Percentiles rank a stretch among this genome's conserved stretches.
Evolutionary conservation across 2,888 invertebrate species (phyloP).

Genomic region (Subacronicta megacephala): DNA sequence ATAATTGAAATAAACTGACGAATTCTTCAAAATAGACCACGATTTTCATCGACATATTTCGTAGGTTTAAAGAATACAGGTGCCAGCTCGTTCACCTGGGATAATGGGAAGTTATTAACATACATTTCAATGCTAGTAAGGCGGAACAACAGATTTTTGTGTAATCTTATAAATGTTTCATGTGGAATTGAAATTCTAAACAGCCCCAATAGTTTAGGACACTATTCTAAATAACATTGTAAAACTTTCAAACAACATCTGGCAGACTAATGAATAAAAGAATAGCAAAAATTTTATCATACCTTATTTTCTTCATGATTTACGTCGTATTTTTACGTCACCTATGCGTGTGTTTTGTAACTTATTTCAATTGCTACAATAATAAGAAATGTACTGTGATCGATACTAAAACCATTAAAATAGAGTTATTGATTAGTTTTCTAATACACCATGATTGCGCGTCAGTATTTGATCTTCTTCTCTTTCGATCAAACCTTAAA

Average conservation of each 20-base stretch:
- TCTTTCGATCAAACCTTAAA: too few relatives aligned
- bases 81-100: constrained; percentile 54
- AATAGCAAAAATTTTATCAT: constrained; percentile 12
- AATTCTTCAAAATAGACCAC: constrained; percentile 58
- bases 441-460: too few relatives aligned
- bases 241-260: constrained; percentile 47
- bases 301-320: constrained; percentile 22
- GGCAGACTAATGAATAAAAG: constrained; percentile 44
- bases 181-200: constrained; percentile 41
- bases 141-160: constrained; percentile 48
- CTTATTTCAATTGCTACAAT: background rate
- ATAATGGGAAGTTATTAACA: constrained; percentile 46
- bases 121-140: constrained; percentile 55
- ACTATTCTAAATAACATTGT: constrained; percentile 20
- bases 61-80: constrained; percentile 52
- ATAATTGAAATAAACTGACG: constrained; percentile 64
- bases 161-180: constrained; percentile 46
- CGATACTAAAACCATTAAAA: too few relatives aligned
- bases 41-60: constrained; percentile 32
- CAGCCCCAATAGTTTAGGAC: constrained; percentile 11
- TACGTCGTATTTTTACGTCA: too few relatives aligned
- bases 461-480: too few relatives aligned
- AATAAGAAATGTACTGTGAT: too few relatives aligned
- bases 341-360: too few relatives aligned
- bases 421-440: too few relatives aligned